Base-by-base conservation (phyloP, 1,140 invertebrate genomes). In the Prorops nasuta region DNA sequence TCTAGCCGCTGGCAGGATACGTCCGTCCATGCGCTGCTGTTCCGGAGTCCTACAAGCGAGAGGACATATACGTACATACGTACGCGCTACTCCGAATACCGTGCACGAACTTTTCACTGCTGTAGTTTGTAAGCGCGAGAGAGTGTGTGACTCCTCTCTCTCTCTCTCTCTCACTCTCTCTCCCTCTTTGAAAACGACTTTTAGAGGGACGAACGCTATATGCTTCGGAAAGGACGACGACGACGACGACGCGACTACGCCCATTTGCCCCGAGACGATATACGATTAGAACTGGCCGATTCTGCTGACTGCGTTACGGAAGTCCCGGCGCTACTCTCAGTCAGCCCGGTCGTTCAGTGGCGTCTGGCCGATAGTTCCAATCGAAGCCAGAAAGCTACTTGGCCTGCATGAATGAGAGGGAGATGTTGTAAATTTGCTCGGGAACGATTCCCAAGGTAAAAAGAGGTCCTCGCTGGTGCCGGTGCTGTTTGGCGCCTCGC, bases 271-370 rank as follows among this genome's bases (percentile, higher is more conserved):
- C 51, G n/a, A 14, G 34, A 54, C 42, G 43, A 40, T 35, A 32
- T 36, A 22, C 57, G 57, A 58, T 59, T 58, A 59, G 45, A 21
- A 43, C 34, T 32, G 44, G 49, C 43, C 51, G 22, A 51, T 60
- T 60, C 58, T 44, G 56, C 58, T 54, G 56, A 58, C 47, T 28
- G 4, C 43, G 14, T 42, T 21, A 38, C 21, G 35, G 16, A 21
- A 19, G 22, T 35, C 37, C 32, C 3, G 10, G 8, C 12, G 16
- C 3, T n/a, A n/a, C n/a, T n/a, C n/a, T n/a, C n/a, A n/a, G n/a
- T n/a, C 14, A 16, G 7, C 31, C 24, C 15, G 12, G 19, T 28
- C 24, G 24, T 28, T 28, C n/a, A n/a, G n/a, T n/a, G n/a, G n/a
- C n/a, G n/a, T n/a, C n/a, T n/a, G n/a, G n/a, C n/a, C n/a, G n/a